Evolutionary conservation across 2,797 vertebrate species (phyloP).

Genomic region (Crotalus adamanteus): DNA sequence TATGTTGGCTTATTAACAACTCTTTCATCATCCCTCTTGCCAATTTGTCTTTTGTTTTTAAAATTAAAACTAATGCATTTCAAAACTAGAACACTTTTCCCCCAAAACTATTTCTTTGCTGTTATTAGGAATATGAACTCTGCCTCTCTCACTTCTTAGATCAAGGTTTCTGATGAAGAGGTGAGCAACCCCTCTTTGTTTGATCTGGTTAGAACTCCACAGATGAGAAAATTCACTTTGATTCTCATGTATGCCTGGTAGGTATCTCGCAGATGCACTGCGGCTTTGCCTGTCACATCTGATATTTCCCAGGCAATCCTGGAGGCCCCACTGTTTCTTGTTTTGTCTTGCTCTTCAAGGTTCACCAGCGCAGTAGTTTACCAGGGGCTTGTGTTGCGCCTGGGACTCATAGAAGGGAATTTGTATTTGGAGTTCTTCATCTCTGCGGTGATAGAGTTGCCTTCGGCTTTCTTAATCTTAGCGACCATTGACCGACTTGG

Average conservation of each 20-base stretch:
- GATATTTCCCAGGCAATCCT: not conserved
- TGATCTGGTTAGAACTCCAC: constrained; percentile 85
- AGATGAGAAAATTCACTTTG: constrained; percentile 85
- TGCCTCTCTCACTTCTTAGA: constrained; percentile 63
- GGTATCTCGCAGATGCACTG: constrained; percentile 41
- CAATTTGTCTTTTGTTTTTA: not conserved
- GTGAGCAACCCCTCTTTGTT: constrained; percentile 76
- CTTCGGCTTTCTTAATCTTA: constrained; percentile 85
- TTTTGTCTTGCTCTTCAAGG: constrained; percentile 68
- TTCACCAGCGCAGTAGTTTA: constrained; percentile 93
- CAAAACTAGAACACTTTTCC: not conserved
- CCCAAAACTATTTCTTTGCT: too few relatives aligned
- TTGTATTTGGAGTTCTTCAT: constrained; percentile 90
- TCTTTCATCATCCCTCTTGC: not conserved
- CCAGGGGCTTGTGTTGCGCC: constrained; percentile 92
- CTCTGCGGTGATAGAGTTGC: constrained; percentile 86
- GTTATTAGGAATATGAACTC: not conserved
- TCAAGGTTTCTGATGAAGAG: constrained; percentile 74
- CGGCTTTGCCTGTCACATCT: not conserved
- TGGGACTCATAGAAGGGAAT: constrained; percentile 87
- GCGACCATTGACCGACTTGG: constrained; percentile 89
- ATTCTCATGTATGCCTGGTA: constrained; percentile 93
- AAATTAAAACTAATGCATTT: not conserved
- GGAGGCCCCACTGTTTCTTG: not conserved
- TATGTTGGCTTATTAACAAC: not conserved